Evolutionary conservation across 2,797 vertebrate species (phyloP).

Genomic region (Antennarius maculatus): DNA sequence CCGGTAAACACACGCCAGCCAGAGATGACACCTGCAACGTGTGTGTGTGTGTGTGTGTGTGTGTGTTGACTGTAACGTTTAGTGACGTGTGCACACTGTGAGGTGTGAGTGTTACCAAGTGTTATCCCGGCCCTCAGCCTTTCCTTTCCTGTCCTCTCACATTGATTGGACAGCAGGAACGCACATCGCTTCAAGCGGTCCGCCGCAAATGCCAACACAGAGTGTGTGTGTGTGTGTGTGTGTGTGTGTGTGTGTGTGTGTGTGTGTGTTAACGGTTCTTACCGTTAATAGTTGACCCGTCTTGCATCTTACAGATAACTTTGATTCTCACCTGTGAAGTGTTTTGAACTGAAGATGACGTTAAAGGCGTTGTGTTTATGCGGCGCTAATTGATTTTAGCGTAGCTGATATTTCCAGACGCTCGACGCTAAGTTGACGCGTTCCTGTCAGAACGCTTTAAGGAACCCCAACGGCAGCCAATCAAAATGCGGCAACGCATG

Average conservation of each 20-base stretch:
- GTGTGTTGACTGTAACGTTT: slow-evolving; percentile 50
- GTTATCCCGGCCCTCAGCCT: slow-evolving; percentile 60
- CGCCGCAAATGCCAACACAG: slow-evolving; percentile 59
- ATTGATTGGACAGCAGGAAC: slow-evolving; percentile 67
- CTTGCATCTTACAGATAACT: no score
- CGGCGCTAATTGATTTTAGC: no score
- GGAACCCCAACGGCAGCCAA: no score
- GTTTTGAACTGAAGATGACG: no score
- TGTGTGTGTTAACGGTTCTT: slow-evolving; percentile 11
- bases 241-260: slow-evolving; percentile 27
- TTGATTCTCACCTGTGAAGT: no score
- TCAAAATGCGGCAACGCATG: no score
- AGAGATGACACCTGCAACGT: slow-evolving; percentile 33
- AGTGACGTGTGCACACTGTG: slow-evolving; percentile 60
- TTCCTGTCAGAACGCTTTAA: no score
- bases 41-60: slow-evolving; percentile 7
- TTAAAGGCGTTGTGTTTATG: no score
- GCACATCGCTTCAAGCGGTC: slow-evolving; percentile 55
- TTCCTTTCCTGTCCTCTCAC: slow-evolving; percentile 63
- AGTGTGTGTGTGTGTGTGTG: slow-evolving; percentile 26
- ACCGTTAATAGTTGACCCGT: no score
- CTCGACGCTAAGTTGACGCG: no score
- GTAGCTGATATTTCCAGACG: no score
- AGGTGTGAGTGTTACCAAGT: slow-evolving; percentile 61
- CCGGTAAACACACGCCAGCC: slow-evolving; percentile 45